Evolutionary conservation across 2,888 invertebrate genomes (phyloP), one percentile per base, ranked within the genome.

Genomic region (Campoletis raptor): DNA sequence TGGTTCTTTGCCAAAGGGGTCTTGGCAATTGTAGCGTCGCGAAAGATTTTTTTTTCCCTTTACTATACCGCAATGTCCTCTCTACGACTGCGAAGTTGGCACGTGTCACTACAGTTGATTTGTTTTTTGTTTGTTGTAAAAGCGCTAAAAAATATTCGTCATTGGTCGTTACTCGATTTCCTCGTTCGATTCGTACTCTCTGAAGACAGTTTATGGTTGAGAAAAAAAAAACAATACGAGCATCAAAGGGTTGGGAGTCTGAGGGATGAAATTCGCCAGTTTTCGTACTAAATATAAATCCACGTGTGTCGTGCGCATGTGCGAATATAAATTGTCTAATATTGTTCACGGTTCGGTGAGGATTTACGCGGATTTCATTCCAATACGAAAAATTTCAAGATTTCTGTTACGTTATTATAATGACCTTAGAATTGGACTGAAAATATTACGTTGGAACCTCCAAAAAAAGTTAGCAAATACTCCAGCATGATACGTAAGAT

Each of bases 1-100:
- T 89, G 89, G 89, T 89, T 83, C 70, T 78, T 81, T 81, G 89
- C 89, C 89, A 89, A 89, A 83, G 88, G 85, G 88, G 88, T 88
- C 87, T 87, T 87, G 87, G 86, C 83, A 87, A 81, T 84, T 72
- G 77, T 66, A 64, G 10, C 85, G 85, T 80, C 85, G 87, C 82
- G 87, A 85, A 83, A 80, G 69, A 81, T 85, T 67, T 85, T 85
- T 82, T 82, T 74, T 54, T 72, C 37, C 18, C 24, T 21, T 45
- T 10, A 18, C 40, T 76, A 45, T 61, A 70, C 37, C 69, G 81
- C 76, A 76, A 85, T 79, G 52, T 77, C 66, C 48, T 76, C 69
- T 45, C 36, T 82, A 54, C 73, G 77, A 81, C 78, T 87, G 85
- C 86, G 87, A 88, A 81, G 84, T 89, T 88, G 89, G 86, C 89